These are phyloP conservation scores for Cryptosula pallasiana DNA, from an alignment of 2,888 invertebrate genomes.

Conservation along the genomic window DNA sequence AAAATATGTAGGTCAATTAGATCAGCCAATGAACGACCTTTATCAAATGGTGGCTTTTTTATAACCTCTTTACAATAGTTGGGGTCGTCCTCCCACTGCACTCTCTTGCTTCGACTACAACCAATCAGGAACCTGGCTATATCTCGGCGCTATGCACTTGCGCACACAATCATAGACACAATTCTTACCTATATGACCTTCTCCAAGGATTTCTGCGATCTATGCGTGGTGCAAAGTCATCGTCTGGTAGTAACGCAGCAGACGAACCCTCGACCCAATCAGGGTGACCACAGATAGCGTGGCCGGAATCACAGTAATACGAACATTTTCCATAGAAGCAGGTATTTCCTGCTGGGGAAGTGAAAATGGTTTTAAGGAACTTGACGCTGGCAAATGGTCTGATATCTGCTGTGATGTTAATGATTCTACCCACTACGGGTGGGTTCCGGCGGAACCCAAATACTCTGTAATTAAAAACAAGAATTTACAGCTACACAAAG, in stretches of 20 bases:
- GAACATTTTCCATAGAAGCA: slow-evolving; percentile 57
- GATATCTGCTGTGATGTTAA: slow-evolving; percentile 88
- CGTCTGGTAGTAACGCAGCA: slow-evolving; percentile 85
- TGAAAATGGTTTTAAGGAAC: slow-evolving; percentile 58
- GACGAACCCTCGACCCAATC: slow-evolving; percentile 93
- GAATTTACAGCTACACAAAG: no score
- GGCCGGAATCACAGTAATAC: slow-evolving; percentile 60
- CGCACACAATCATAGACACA: neutral
- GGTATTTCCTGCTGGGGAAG: slow-evolving; percentile 57
- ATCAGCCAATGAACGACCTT: slow-evolving; percentile 82
- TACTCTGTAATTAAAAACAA: slow-evolving; percentile 63
- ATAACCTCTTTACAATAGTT: slow-evolving; percentile 85
- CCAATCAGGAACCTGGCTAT: no score
- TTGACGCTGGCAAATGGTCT: slow-evolving; percentile 83
- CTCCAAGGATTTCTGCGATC: slow-evolving; percentile 93
- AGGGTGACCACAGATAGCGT: slow-evolving; percentile 90
- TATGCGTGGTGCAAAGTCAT: slow-evolving; percentile 75
- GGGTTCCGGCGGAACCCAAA: slow-evolving; percentile 89
- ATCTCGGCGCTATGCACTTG: no score
- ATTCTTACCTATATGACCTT: slow-evolving; percentile 73
- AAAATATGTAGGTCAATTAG: slow-evolving; percentile 93
- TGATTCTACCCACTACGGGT: slow-evolving; percentile 84
- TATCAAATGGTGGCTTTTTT: slow-evolving; percentile 82
- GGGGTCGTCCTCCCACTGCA: slow-evolving; percentile 92
- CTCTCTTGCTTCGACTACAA: slow-evolving; percentile 62